A percentile compares a stretch with the other conserved stretches of the same genome.
Evolutionary conservation across 2,888 invertebrate genomes (phyloP).

Genomic region (Leptinotarsa rubiginosa): DNA sequence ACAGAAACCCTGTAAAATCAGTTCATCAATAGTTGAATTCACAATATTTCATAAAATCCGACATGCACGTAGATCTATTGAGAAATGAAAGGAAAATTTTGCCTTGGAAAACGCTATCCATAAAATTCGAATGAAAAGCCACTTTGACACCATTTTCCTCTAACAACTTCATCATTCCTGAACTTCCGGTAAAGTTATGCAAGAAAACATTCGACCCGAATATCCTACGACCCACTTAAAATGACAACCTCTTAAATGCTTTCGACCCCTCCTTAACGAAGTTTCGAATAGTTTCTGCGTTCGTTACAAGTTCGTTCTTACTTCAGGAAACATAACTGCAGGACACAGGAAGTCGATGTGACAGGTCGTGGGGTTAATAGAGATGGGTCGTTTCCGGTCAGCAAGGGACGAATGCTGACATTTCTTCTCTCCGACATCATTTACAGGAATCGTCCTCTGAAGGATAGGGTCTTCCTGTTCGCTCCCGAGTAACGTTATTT

Average conservation of each 20-base stretch:
- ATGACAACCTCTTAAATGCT: conserved; percentile 19
- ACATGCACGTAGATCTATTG: no score
- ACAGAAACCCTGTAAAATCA: no score
- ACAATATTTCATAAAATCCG: no score
- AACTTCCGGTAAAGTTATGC: conserved; percentile 1
- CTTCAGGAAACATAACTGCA: conserved; percentile 28
- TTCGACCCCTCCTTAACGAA: conserved; percentile 25
- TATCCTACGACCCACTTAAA: conserved; percentile 8
- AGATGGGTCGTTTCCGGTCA: conserved; percentile 57
- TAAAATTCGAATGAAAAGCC: background rate
- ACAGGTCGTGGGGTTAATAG: conserved; percentile 59
- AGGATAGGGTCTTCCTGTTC: conserved; percentile 37
- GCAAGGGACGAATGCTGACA: conserved; percentile 58
- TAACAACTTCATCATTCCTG: background rate
- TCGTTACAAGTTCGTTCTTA: conserved; percentile 29
- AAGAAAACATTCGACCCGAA: conserved; percentile 3
- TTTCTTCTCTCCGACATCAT: conserved; percentile 43
- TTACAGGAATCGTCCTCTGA: conserved; percentile 27
- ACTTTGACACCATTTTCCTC: background rate
- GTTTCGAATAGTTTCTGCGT: conserved; percentile 32
- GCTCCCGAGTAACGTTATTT: conserved; percentile 34
- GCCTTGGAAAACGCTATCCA: background rate
- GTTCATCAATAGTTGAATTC: no score
- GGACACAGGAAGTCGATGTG: conserved; percentile 35
- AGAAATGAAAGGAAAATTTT: background rate